Evolutionary conservation across 1,140 invertebrate genomes (phyloP).

Genomic region (Papilio glaucus): DNA sequence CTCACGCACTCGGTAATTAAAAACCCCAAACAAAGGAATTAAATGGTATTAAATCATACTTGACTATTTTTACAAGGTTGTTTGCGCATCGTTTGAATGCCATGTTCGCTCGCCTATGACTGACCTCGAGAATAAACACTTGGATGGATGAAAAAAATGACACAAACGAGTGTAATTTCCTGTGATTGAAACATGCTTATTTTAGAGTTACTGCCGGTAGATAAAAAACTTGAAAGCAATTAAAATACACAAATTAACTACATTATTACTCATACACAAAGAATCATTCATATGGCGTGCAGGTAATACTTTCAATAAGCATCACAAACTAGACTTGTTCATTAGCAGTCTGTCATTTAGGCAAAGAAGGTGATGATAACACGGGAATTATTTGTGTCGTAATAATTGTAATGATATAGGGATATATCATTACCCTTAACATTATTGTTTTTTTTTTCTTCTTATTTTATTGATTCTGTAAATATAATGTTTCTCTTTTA

Average conservation of each 20-base stretch:
- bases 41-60: constrained; percentile 52
- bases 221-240: not conserved
- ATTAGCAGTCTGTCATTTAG: too few relatives aligned
- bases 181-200: constrained; percentile 25
- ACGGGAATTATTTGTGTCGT: too few relatives aligned
- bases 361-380: too few relatives aligned
- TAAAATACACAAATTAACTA: not conserved
- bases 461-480: too few relatives aligned
- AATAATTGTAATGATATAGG: too few relatives aligned
- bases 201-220: not conserved
- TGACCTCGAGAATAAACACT: constrained; percentile 47
- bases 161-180: constrained; percentile 38
- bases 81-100: constrained; percentile 54
- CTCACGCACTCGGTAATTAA: constrained; percentile 50
- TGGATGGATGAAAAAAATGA: constrained; percentile 40
- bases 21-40: constrained; percentile 54
- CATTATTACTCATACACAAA: not conserved
- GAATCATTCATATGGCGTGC: too few relatives aligned
- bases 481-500: too few relatives aligned
- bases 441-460: too few relatives aligned
- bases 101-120: constrained; percentile 56
- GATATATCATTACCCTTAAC: too few relatives aligned
- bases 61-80: constrained; percentile 45
- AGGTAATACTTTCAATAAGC: too few relatives aligned
- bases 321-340: too few relatives aligned